Evolutionary conservation across 2,797 vertebrate genomes (phyloP).

Genomic region (Garrulus glandarius): DNA sequence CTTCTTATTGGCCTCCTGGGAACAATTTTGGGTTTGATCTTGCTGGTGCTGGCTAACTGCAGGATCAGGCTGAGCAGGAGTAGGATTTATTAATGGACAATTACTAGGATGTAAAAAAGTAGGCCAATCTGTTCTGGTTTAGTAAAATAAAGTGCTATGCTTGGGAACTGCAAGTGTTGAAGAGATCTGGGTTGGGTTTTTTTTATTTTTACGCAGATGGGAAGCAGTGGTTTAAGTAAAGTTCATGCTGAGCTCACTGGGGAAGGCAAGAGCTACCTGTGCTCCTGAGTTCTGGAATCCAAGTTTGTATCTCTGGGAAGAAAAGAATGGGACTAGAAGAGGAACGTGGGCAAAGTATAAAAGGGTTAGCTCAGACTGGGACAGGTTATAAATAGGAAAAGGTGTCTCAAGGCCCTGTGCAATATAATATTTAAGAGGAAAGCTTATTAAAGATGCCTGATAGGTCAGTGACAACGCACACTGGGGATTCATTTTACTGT

Average conservation of each 20-base stretch:
- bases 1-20: background rate
- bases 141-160: background rate
- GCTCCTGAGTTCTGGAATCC: background rate
- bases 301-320: background rate
- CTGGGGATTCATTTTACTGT: background rate
- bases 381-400: background rate
- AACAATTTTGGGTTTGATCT: background rate
- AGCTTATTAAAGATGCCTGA: background rate
- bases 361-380: background rate
- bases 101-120: background rate
- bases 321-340: background rate
- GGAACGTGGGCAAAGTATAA: background rate
- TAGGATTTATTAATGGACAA: slow-evolving; percentile 40
- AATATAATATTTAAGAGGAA: background rate
- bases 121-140: slow-evolving; percentile 8
- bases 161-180: background rate
- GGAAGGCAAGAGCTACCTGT: background rate
- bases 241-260: background rate
- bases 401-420: background rate
- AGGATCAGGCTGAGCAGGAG: background rate
- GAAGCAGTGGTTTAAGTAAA: background rate
- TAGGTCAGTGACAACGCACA: background rate
- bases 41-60: background rate
- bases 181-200: background rate
- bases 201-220: background rate